phyloP scores from a whole-genome alignment of 2,113 vertebrate genomes.

The Sakesphorus luctuosus region DNA sequence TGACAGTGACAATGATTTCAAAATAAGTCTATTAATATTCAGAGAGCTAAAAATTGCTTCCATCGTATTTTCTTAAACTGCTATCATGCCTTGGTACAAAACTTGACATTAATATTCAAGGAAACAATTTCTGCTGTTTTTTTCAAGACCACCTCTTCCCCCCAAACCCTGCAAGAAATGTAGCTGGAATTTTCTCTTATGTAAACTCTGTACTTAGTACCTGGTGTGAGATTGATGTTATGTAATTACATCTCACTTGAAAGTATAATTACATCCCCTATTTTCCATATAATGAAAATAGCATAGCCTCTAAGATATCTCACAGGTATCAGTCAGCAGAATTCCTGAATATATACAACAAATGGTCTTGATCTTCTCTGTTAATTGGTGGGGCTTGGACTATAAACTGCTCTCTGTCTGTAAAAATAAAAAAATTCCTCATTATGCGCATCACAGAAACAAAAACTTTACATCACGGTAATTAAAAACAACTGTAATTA shows the following conservation, averaged over 20 bases:
- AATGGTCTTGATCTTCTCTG: not conserved
- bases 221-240: not conserved
- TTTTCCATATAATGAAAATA: not conserved
- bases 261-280: not conserved
- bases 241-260: not conserved
- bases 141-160: not conserved
- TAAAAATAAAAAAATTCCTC: not conserved
- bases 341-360: not conserved
- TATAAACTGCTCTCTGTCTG: not conserved
- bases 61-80: not conserved
- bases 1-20: constrained; percentile 2
- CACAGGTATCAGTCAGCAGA: not conserved
- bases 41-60: constrained; percentile 17
- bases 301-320: not conserved
- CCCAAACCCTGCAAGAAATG: not conserved
- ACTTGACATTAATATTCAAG: not conserved
- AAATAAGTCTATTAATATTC: constrained; percentile 48
- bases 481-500: not conserved
- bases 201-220: not conserved
- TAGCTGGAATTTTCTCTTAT: not conserved
- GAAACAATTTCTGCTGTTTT: not conserved
- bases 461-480: not conserved
- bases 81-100: not conserved
- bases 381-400: not conserved
- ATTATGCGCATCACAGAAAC: not conserved